Percentiles rank a stretch among this genome's conserved stretches.
phyloP scores from a whole-genome alignment of 2,113 vertebrate species.

The Semnornis frantzii region DNA sequence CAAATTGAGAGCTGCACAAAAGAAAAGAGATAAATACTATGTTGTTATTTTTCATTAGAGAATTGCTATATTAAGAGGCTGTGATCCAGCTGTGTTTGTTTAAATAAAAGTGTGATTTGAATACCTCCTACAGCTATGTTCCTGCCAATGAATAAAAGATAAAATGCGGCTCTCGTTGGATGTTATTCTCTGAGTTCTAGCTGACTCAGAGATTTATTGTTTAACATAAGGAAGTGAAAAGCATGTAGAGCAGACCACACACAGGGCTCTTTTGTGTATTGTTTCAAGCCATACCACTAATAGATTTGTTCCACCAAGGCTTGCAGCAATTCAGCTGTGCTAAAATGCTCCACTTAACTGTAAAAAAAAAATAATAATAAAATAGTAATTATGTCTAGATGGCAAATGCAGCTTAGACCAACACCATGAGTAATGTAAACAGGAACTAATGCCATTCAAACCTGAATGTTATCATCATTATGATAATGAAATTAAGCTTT shows the following conservation, averaged over 20 bases:
- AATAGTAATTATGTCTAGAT: conserved; percentile 80
- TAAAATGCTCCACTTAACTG: conserved; percentile 84
- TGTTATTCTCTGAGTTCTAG: conserved; percentile 77
- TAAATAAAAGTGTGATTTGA: conserved; percentile 90
- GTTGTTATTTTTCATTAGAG: conserved; percentile 88
- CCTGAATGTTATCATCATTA: conserved; percentile 51
- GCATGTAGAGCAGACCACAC: conserved; percentile 81
- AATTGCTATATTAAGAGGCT: conserved; percentile 87
- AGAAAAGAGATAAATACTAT: conserved; percentile 85
- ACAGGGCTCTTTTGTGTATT: conserved; percentile 83
- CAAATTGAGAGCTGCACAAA: conserved; percentile 85
- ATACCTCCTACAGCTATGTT: conserved; percentile 86
- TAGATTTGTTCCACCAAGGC: conserved; percentile 84
- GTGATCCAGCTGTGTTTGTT: conserved; percentile 88
- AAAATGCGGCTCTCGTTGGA: conserved; percentile 75
- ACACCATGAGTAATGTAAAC: conserved; percentile 74
- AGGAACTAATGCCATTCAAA: conserved; percentile 69
- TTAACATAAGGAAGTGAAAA: conserved; percentile 82
- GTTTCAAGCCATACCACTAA: conserved; percentile 82
- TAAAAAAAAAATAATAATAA: conserved; percentile 82
- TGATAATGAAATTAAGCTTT: conserved; percentile 71
- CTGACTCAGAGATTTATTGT: conserved; percentile 86
- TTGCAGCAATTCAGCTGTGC: conserved; percentile 81
- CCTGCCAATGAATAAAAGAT: conserved; percentile 87
- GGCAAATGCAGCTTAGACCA: conserved; percentile 71